These are phyloP conservation scores for Apteryx mantelli DNA, from an alignment of 2,113 vertebrate genomes.

Conservation along the genomic window DNA sequence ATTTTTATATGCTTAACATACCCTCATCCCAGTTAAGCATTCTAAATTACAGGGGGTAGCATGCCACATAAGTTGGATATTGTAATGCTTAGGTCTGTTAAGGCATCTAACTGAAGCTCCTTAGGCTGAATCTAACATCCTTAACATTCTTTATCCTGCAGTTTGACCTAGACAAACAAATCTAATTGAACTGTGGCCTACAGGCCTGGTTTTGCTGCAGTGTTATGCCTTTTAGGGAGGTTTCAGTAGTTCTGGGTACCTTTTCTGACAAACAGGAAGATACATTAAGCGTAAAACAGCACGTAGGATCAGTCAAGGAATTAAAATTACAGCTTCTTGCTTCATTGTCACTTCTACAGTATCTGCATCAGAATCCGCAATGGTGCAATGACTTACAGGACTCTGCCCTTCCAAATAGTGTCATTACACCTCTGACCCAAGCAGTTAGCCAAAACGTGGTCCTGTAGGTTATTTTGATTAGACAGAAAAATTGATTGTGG, in stretches of 20 bases:
- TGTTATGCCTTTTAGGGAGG: not conserved
- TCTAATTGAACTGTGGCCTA: not conserved
- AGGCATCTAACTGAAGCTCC: not conserved
- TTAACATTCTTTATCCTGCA: not conserved
- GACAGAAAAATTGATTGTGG: not conserved
- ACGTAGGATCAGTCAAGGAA: accelerated
- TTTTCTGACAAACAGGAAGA: not conserved
- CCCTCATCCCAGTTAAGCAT: not conserved
- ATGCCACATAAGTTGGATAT: not conserved
- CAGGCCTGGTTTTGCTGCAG: not conserved
- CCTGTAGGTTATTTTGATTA: not conserved
- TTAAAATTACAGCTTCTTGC: not conserved
- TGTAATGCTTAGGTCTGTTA: not conserved
- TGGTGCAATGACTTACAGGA: not conserved
- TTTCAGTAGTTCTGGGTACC: not conserved
- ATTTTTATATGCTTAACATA: not conserved
- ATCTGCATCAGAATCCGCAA: not conserved
- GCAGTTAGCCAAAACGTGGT: not conserved
- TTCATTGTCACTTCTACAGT: not conserved
- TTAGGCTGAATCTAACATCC: not conserved
- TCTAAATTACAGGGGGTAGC: not conserved
- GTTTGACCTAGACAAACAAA: not conserved
- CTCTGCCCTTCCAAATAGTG: not conserved
- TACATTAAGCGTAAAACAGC: not conserved
- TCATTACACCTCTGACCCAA: not conserved